A percentile compares a stretch with the other conserved stretches of the same genome.
phyloP scores from a whole-genome alignment of 2,888 invertebrate species.

The Pammene fasciana region DNA sequence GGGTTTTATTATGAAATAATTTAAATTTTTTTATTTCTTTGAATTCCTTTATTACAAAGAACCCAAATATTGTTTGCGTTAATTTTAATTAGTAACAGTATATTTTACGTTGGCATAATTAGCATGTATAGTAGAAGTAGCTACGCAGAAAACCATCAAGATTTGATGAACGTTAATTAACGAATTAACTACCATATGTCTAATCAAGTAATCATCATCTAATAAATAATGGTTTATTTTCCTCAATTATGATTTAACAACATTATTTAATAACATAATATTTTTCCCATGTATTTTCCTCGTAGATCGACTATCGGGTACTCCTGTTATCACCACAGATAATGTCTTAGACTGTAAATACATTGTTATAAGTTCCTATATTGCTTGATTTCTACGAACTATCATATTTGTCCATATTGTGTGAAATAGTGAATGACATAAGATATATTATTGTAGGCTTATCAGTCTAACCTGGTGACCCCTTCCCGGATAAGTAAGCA shows the following conservation, averaged over 20 bases:
- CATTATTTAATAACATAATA: slow-evolving; percentile 11
- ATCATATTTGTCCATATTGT: neutral
- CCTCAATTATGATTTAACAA: neutral
- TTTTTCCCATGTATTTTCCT: slow-evolving; percentile 25
- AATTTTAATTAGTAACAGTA: too few relatives aligned
- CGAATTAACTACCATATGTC: too few relatives aligned
- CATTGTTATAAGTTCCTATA: neutral
- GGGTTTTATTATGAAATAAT: too few relatives aligned
- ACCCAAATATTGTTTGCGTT: too few relatives aligned
- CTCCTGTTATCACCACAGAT: slow-evolving; percentile 18
- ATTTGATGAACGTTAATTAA: too few relatives aligned
- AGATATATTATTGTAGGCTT: slow-evolving; percentile 51
- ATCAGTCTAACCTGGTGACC: slow-evolving; percentile 77
- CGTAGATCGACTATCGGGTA: slow-evolving; percentile 10
- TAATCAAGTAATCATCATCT: too few relatives aligned
- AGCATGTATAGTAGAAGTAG: too few relatives aligned
- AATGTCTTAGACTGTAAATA: neutral
- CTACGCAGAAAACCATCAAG: too few relatives aligned
- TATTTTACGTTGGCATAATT: too few relatives aligned
- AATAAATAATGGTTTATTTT: neutral
- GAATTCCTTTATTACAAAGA: too few relatives aligned
- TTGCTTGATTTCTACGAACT: neutral
- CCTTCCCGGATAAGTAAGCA: slow-evolving; percentile 74
- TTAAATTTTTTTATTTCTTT: too few relatives aligned
- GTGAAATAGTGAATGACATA: slow-evolving; percentile 9